Evolutionary conservation across 2,888 invertebrate genomes (phyloP).

Genomic region (Lumbricus terrestris): DNA sequence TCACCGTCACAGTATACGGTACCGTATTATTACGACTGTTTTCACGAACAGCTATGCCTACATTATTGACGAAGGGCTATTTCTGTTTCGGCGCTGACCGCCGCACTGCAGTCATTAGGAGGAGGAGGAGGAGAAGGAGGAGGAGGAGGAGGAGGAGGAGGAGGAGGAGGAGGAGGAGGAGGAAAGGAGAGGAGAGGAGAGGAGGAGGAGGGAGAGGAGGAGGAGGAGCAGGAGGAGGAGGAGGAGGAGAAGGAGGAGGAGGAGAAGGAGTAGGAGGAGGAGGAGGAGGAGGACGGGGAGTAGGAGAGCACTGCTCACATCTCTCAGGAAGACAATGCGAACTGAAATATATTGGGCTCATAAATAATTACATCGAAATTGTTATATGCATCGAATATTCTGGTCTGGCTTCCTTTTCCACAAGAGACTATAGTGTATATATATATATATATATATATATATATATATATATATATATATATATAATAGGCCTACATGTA

Average conservation of each 20-base stretch:
- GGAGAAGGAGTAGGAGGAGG: too few relatives aligned
- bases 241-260: too few relatives aligned
- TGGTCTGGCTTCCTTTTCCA: neutral
- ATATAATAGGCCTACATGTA: too few relatives aligned
- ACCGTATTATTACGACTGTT: neutral
- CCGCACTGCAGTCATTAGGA: neutral
- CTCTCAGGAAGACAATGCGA: neutral
- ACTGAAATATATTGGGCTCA: neutral
- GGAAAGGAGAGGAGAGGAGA: too few relatives aligned
- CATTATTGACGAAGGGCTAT: neutral
- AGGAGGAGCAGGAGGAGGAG: too few relatives aligned
- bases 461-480: too few relatives aligned
- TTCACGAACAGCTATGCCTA: neutral
- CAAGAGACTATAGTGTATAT: neutral
- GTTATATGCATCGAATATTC: neutral
- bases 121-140: too few relatives aligned
- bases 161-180: too few relatives aligned
- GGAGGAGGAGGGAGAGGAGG: too few relatives aligned
- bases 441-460: too few relatives aligned
- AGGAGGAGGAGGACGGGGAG: too few relatives aligned
- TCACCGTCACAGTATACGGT: neutral
- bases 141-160: too few relatives aligned
- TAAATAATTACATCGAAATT: neutral
- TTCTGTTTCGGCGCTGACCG: constrained; percentile 3
- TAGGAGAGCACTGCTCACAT: neutral